Evolutionary conservation across 2,113 vertebrate genomes (phyloP), one percentile per base, ranked within the genome.

Genomic region (Phylloscopus whistleri): DNA sequence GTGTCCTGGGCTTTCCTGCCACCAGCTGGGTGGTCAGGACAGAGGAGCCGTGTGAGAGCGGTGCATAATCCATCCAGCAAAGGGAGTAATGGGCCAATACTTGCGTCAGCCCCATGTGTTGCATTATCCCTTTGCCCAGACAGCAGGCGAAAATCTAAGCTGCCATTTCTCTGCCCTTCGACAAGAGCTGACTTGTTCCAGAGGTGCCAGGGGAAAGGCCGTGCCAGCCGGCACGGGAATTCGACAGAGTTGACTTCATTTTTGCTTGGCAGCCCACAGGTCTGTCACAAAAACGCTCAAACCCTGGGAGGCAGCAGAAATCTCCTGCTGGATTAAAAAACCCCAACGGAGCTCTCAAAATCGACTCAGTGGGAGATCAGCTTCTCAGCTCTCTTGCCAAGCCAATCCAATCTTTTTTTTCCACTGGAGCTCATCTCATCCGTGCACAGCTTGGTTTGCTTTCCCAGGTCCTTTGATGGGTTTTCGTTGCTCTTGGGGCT

Each of bases 311-410:
- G 85, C 1, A 0, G 90, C 93, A 92, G 87, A 85, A 86, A 84
- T 94, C 90, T 93, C 88, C 92, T 58, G 67, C 87, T 85, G 90
- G 93, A 85, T 96, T 96, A 83, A 93, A 94, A 93, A 93, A 79
- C 51, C 68, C 87, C 91, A 70, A 28, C 24, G 1, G 90, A 94
- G 92, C 88, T 94, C 88, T 94, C 85, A 84, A 69, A 95, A 94
- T 89, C 23, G 7, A 64, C 93, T 87, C 70, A 1, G 83, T 4
- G 3, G 89, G 93, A 90, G 93, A 84, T 88, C 35, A 44, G 83
- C 92, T 79, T 82, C 70, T 93, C 5, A 3, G 62, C 89, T 87
- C 64, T 77, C 53, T 37, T 92, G 93, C 93, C 90, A 94, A 94
- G 68, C 95, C 90, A 90, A 37, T 88, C 11, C 12, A 86, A 5